These are phyloP conservation scores for Eciton burchellii DNA, from an alignment of 1,140 invertebrate species.

Conservation along the genomic window DNA sequence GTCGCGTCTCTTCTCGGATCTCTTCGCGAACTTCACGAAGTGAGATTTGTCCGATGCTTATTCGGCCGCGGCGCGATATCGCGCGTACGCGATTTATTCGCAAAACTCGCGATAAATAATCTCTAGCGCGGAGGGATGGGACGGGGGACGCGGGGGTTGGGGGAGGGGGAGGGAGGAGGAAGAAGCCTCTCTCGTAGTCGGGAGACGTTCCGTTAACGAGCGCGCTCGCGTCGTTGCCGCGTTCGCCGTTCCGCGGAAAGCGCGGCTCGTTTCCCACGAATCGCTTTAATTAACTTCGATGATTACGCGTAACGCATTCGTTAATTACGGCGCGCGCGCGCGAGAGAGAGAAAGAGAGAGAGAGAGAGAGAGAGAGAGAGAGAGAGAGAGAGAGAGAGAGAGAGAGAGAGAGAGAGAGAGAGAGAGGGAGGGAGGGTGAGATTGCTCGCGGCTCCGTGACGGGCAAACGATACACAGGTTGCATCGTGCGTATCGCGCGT, in stretches of 20 bases:
- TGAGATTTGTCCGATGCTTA: slow-evolving; percentile 79
- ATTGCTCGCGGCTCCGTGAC: slow-evolving; percentile 14
- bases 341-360: too few species aligned
- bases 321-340: slow-evolving; percentile 44
- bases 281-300: slow-evolving; percentile 46
- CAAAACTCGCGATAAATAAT: slow-evolving; percentile 58
- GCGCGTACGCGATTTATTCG: slow-evolving; percentile 67
- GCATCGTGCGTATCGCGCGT: slow-evolving; percentile 23
- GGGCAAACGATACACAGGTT: slow-evolving; percentile 33
- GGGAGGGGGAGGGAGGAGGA: too few species aligned
- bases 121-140: too few species aligned
- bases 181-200: too few species aligned
- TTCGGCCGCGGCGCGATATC: slow-evolving; percentile 56
- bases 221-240: background rate
- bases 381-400: too few species aligned
- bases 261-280: slow-evolving; percentile 48
- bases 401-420: too few species aligned
- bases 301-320: slow-evolving; percentile 42
- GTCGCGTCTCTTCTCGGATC: slow-evolving; percentile 53
- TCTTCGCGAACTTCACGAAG: slow-evolving; percentile 76
- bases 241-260: background rate
- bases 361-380: too few species aligned
- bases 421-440: too few species aligned
- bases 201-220: slow-evolving; percentile 13
- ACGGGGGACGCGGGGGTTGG: too few species aligned